Evolutionary conservation across 2,797 vertebrate species (phyloP).

Genomic region (Ctenosaura bakeri): DNA sequence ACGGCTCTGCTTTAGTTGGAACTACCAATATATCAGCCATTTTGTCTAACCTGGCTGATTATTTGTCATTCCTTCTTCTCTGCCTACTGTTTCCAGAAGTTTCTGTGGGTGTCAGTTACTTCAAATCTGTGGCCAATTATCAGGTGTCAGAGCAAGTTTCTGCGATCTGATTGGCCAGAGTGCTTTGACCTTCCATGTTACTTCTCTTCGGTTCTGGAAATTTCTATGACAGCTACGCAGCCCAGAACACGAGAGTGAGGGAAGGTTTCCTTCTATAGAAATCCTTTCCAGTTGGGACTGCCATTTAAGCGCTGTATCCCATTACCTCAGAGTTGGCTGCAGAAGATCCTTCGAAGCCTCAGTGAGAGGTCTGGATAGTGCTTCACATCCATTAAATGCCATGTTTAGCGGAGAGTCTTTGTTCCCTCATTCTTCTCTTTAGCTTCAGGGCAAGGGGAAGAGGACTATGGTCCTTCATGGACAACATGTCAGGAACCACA

Average conservation of each 20-base stretch:
- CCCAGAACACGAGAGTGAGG: neutral
- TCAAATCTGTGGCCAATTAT: neutral
- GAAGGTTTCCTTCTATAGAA: neutral
- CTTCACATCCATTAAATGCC: neutral
- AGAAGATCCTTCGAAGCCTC: neutral
- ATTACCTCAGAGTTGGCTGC: neutral
- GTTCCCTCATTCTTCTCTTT: neutral
- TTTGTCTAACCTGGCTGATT: neutral
- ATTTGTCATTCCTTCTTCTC: neutral
- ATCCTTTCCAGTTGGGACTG: neutral
- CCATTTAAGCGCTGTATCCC: neutral
- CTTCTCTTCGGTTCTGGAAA: neutral
- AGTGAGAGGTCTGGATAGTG: neutral
- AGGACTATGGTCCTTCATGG: neutral
- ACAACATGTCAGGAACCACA: neutral
- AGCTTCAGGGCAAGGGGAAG: neutral
- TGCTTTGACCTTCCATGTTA: no score
- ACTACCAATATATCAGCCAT: no score
- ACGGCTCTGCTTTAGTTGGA: no score
- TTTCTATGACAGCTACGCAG: constrained; percentile 14
- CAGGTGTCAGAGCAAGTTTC: neutral
- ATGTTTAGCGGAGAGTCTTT: neutral
- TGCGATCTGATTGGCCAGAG: constrained; percentile 12
- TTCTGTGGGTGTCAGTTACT: constrained; percentile 8
- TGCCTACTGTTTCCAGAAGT: neutral